Conservation (phyloP, 2,113 vertebrate genomes). For the Microcebus griseorufus region DNA sequence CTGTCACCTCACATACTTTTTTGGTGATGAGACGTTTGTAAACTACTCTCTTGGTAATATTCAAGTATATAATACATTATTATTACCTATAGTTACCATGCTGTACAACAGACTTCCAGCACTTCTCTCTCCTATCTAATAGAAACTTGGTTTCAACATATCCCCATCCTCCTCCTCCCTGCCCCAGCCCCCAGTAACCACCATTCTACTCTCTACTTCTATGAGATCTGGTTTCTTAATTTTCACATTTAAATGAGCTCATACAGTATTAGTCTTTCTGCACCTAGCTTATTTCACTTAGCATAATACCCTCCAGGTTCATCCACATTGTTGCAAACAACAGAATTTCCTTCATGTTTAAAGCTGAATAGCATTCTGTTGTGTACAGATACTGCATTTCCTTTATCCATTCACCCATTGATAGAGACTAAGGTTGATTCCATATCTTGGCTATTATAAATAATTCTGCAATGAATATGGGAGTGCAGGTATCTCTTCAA, state of each 20-base stretch:
- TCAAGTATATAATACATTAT: not conserved
- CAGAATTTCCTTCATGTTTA: not conserved
- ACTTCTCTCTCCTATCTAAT: not conserved
- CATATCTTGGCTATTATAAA: not conserved
- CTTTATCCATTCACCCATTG: not conserved
- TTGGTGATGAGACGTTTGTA: not conserved
- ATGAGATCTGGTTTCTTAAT: not conserved
- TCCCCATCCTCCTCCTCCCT: not conserved
- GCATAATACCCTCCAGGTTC: not conserved
- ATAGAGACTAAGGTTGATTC: not conserved
- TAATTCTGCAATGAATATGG: not conserved
- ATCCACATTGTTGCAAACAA: not conserved
- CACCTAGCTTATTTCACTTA: not conserved
- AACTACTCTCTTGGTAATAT: not conserved
- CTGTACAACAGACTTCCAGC: not conserved
- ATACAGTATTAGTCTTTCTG: not conserved
- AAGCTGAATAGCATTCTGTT: not conserved
- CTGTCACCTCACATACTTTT: not conserved
- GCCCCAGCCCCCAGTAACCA: not conserved
- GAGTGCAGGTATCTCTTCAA: not conserved
- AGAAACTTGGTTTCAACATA: not conserved
- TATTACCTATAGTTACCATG: not conserved
- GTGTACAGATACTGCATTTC: not conserved
- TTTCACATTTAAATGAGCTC: not conserved
- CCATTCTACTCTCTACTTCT: not conserved